Percentiles rank a stretch among this genome's conserved stretches.
These are phyloP conservation scores for Buphagus erythrorhynchus DNA, from an alignment of 2,797 vertebrate genomes.

Conservation along the genomic window DNA sequence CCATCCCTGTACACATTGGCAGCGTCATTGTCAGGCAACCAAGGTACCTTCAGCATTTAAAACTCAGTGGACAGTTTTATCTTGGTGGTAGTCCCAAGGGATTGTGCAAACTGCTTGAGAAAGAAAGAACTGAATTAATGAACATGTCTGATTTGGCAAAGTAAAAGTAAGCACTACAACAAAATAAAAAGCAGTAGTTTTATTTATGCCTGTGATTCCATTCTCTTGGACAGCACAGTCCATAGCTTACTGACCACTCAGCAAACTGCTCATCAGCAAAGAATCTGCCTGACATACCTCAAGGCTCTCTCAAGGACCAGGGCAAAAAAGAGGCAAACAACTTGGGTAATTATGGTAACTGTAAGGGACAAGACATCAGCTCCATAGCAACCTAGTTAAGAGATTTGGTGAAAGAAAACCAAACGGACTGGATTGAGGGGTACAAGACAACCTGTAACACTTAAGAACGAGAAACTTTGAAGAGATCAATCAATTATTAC, in stretches of 20 bases:
- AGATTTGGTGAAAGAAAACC: neutral
- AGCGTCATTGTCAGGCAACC: neutral
- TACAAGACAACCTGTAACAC: neutral
- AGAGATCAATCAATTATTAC: neutral
- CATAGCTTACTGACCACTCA: neutral
- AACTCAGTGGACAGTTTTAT: conserved; percentile 8
- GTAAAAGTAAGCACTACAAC: neutral
- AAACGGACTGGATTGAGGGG: neutral
- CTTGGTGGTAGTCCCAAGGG: neutral
- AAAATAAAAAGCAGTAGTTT: neutral
- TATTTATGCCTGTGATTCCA: neutral
- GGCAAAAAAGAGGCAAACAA: neutral
- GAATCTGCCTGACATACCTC: neutral
- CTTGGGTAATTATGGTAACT: neutral
- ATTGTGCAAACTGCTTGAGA: neutral
- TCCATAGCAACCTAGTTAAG: neutral
- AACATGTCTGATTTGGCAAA: neutral
- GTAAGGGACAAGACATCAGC: neutral
- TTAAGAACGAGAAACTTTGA: neutral
- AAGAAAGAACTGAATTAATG: neutral
- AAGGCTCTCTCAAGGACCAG: neutral
- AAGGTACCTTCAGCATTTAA: conserved; percentile 49
- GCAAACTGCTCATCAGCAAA: neutral
- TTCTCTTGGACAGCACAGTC: neutral
- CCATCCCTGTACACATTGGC: conserved; percentile 17